Evolutionary conservation across 2,888 invertebrate species (phyloP).

Genomic region (Boloria euphrosyne): DNA sequence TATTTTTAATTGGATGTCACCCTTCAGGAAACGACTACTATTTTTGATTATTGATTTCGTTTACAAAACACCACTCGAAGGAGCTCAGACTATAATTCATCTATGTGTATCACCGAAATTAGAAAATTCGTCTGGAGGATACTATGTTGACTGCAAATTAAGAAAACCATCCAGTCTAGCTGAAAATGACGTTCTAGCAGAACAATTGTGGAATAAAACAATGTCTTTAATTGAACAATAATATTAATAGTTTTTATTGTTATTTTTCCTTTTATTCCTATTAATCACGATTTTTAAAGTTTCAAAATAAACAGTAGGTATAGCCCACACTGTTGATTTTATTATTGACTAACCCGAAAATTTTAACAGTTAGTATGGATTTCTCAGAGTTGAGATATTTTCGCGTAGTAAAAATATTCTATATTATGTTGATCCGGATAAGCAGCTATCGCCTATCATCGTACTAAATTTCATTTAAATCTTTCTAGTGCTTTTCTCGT

Average conservation of each 20-base stretch:
- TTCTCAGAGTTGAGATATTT: too few relatives aligned
- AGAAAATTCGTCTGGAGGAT: conserved; percentile 85
- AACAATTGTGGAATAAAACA: conserved; percentile 87
- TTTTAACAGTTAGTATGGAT: too few relatives aligned
- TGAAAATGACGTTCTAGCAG: conserved; percentile 85
- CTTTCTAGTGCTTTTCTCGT: too few relatives aligned
- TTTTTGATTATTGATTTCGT: conserved; percentile 80
- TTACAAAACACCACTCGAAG: conserved; percentile 87
- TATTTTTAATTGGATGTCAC: conserved; percentile 85
- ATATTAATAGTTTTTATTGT: background rate
- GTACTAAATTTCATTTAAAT: too few relatives aligned
- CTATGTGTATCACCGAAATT: conserved; percentile 88
- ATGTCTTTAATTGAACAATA: conserved; percentile 34
- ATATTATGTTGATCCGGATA: too few relatives aligned
- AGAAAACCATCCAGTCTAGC: conserved; percentile 76
- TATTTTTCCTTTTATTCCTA: too few relatives aligned
- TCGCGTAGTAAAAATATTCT: too few relatives aligned
- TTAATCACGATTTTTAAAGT: too few relatives aligned
- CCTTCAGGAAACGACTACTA: conserved; percentile 67
- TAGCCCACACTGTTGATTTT: too few relatives aligned
- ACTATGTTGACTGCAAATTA: conserved; percentile 89
- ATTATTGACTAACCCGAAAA: too few relatives aligned
- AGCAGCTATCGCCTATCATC: too few relatives aligned
- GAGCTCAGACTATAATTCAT: conserved; percentile 90
- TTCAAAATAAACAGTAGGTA: too few relatives aligned